These are phyloP conservation scores for Tyrophagus putrescentiae DNA, from an alignment of 1,140 invertebrate genomes.

Conservation along the genomic window DNA sequence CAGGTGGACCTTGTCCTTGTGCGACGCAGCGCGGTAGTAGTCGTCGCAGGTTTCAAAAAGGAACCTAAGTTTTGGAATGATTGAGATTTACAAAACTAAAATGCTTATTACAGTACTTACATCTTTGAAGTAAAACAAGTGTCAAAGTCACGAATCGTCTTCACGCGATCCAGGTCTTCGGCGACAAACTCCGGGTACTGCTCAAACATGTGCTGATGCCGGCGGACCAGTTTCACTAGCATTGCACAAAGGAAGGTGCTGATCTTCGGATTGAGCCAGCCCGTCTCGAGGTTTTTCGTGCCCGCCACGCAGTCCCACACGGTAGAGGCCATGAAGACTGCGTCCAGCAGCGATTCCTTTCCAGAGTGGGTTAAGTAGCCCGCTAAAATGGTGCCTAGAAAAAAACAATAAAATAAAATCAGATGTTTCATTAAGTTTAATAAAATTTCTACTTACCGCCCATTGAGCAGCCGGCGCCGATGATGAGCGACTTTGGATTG, in stretches of 20 bases:
- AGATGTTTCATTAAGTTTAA: too few species aligned
- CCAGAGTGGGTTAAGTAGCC: constrained; percentile 56
- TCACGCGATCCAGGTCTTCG: constrained; percentile 37
- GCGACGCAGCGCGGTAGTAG: constrained; percentile 57
- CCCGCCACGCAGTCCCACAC: constrained; percentile 63
- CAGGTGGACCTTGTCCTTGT: constrained; percentile 52
- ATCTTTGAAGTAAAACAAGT: constrained; percentile 58
- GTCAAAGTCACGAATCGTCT: constrained; percentile 67
- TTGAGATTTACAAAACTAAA: too few species aligned
- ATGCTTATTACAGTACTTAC: too few species aligned
- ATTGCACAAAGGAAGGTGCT: constrained; percentile 61
- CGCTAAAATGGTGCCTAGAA: constrained; percentile 52
- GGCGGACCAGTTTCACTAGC: too few species aligned
- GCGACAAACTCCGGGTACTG: constrained; percentile 33
- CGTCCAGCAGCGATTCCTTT: constrained; percentile 44
- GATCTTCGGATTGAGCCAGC: constrained; percentile 53
- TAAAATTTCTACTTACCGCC: too few species aligned
- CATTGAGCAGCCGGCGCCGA: too few species aligned
- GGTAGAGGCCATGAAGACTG: constrained; percentile 60
- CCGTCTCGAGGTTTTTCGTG: constrained; percentile 54
- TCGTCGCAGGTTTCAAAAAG: constrained; percentile 58
- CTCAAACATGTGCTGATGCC: too few species aligned
- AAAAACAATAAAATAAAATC: too few species aligned
- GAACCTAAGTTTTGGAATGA: too few species aligned
- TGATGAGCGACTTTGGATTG: too few species aligned